Evolutionary conservation across 2,113 vertebrate genomes (phyloP).

Genomic region (Myrmecobius fasciatus): DNA sequence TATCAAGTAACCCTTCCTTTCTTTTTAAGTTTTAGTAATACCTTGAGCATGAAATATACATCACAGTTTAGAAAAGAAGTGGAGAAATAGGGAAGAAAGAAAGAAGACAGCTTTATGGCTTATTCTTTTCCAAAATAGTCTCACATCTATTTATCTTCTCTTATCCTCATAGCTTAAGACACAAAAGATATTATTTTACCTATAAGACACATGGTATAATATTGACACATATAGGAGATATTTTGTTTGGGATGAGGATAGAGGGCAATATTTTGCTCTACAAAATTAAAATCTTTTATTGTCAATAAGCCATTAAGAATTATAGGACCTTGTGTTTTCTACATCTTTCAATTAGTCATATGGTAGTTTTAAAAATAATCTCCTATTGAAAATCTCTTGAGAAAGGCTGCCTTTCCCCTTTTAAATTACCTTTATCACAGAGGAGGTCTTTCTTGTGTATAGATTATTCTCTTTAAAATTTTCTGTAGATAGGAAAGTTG

Average conservation of each 20-base stretch:
- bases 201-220: not conserved
- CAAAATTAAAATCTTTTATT: not conserved
- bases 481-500: not conserved
- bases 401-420: not conserved
- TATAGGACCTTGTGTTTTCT: not conserved
- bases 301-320: not conserved
- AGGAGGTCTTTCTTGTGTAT: not conserved
- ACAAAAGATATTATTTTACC: not conserved
- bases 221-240: not conserved
- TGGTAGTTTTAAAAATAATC: not conserved
- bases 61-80: not conserved
- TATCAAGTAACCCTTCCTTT: not conserved
- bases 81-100: slow-evolving; percentile 10
- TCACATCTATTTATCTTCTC: not conserved
- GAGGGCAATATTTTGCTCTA: not conserved
- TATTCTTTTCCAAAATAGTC: not conserved
- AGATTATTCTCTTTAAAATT: not conserved
- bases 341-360: not conserved
- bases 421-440: not conserved
- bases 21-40: not conserved
- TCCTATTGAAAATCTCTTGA: not conserved
- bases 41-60: not conserved
- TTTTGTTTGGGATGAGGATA: not conserved
- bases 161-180: slow-evolving; percentile 1
- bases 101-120: not conserved